A percentile compares a stretch with the other conserved stretches of the same genome.
These are phyloP conservation scores for Sitophilus oryzae DNA, from an alignment of 1,140 invertebrate species.

Conservation along the genomic window DNA sequence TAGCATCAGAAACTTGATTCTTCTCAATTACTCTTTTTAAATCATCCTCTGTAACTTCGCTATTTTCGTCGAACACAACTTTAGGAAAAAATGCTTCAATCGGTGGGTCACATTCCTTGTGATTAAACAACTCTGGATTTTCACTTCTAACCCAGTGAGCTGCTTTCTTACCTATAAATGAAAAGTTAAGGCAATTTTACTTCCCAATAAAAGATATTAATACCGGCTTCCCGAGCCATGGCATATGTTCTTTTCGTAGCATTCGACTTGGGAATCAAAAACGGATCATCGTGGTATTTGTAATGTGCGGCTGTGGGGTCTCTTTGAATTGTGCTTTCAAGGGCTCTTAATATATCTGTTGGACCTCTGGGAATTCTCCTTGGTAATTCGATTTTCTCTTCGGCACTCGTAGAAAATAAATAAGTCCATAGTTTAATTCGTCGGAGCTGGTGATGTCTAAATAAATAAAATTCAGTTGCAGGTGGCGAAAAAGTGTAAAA, in stretches of 20 bases:
- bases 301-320: conserved; percentile 79
- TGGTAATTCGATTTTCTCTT: conserved; percentile 53
- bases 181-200: background rate
- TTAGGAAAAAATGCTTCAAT: conserved; percentile 67
- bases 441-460: background rate
- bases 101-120: conserved; percentile 62
- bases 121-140: conserved; percentile 69
- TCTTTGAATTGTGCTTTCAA: conserved; percentile 64
- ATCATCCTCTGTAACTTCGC: conserved; percentile 58
- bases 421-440: background rate
- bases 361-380: conserved; percentile 64
- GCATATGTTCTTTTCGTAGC: conserved; percentile 65
- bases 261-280: conserved; percentile 74
- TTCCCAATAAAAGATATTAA: background rate
- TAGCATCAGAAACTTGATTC: conserved; percentile 60
- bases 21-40: conserved; percentile 60
- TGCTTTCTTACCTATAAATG: conserved; percentile 55
- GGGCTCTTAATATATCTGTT: conserved; percentile 76
- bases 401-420: conserved; percentile 8
- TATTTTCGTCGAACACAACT: conserved; percentile 62
- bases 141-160: conserved; percentile 77
- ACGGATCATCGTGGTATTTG: conserved; percentile 88
- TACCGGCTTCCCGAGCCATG: conserved; percentile 75
- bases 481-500: background rate
- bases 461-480: background rate